Percentiles rank a stretch among this genome's conserved stretches.
These are phyloP conservation scores for Poeciliopsis occidentalis DNA, from an alignment of 2,113 vertebrate genomes.

Conservation along the genomic window DNA sequence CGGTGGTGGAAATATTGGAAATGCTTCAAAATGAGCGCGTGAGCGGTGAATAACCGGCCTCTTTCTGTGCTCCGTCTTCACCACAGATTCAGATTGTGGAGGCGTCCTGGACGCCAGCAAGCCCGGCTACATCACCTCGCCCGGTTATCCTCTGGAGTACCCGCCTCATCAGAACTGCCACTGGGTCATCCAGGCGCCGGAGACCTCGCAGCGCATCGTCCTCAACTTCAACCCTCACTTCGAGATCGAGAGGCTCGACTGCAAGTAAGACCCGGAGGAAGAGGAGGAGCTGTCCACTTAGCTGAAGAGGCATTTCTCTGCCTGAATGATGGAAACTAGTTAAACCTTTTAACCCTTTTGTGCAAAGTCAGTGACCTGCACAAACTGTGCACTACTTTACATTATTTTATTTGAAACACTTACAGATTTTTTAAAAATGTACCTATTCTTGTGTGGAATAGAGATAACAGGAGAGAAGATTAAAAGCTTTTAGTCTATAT, in stretches of 20 bases:
- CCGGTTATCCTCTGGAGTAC: conserved; percentile 96
- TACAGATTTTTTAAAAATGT: no score
- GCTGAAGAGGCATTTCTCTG: conserved; percentile 25
- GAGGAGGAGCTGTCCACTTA: conserved; percentile 1
- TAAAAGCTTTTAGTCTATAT: no score
- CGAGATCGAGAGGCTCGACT: conserved; percentile 96
- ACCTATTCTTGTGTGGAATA: no score
- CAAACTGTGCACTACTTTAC: conserved; percentile 14
- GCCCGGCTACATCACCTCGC: conserved; percentile 96
- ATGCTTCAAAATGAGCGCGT: background rate
- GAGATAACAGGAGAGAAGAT: no score
- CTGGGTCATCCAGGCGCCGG: conserved; percentile 92
- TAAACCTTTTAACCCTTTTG: background rate
- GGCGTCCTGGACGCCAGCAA: conserved; percentile 90
- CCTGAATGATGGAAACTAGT: conserved; percentile 12
- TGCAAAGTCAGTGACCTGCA: conserved; percentile 6
- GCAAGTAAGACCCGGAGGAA: conserved; percentile 84
- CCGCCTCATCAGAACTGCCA: conserved; percentile 96
- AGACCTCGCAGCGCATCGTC: conserved; percentile 93
- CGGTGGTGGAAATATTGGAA: background rate
- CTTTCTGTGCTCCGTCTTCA: background rate
- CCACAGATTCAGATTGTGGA: conserved; percentile 79
- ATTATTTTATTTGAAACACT: no score
- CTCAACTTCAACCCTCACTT: conserved; percentile 99
- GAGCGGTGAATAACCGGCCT: background rate